phyloP scores from a whole-genome alignment of 2,888 invertebrate genomes.

The Hydroisotoma schaefferi region DNA sequence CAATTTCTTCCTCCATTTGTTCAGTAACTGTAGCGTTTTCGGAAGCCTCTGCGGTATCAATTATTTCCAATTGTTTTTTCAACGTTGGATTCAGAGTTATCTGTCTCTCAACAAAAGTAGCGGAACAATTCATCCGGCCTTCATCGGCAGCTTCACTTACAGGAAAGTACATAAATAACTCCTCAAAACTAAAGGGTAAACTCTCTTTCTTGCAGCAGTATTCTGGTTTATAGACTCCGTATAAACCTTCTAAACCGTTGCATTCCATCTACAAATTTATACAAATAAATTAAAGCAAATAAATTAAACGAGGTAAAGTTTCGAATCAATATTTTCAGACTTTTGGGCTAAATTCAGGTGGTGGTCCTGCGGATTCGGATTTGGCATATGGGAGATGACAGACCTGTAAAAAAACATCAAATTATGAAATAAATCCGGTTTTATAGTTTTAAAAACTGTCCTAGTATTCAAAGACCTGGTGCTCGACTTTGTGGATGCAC shows the following conservation, averaged over 20 bases:
- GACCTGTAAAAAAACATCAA: not conserved
- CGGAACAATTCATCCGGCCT: constrained; percentile 1
- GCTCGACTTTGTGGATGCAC: constrained; percentile 20
- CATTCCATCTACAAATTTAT: constrained; percentile 14
- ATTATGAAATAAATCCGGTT: not conserved
- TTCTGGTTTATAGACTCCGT: not conserved
- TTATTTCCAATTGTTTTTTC: not conserved
- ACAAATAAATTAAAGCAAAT: not conserved
- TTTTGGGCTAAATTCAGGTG: too few relatives aligned
- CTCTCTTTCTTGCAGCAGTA: constrained; percentile 26
- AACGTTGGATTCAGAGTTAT: constrained; percentile 9
- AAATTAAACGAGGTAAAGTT: too few relatives aligned
- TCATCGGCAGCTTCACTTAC: not conserved
- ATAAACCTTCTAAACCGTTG: constrained; percentile 13
- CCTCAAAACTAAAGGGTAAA: constrained; percentile 17
- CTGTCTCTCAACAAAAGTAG: constrained; percentile 12
- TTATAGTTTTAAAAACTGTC: not conserved
- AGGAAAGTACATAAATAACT: not conserved
- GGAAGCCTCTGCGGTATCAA: not conserved
- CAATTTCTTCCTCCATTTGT: not conserved
- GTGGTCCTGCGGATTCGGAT: not conserved
- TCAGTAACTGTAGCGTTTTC: not conserved
- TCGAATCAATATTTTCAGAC: not conserved
- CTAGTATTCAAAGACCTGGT: constrained; percentile 8
- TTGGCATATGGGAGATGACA: constrained; percentile 20